A percentile compares a stretch with the other conserved stretches of the same genome.
These are phyloP conservation scores for Oncorhynchus keta DNA, from an alignment of 2,113 vertebrate genomes.

Conservation along the genomic window DNA sequence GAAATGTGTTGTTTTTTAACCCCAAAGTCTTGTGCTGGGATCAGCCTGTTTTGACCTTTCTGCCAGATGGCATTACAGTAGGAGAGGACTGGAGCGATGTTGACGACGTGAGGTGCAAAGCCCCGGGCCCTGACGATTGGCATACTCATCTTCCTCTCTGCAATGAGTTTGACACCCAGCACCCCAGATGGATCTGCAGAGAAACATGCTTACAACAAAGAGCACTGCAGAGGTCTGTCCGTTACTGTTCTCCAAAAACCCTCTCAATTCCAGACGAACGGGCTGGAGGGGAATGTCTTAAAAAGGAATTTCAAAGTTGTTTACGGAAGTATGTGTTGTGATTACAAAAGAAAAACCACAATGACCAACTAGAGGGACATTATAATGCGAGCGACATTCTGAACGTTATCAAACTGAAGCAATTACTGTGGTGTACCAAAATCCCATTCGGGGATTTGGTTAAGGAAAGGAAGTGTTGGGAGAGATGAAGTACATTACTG, in stretches of 20 bases:
- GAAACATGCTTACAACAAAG: conserved; percentile 19
- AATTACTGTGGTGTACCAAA: background rate
- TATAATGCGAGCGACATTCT: background rate
- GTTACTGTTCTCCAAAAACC: background rate
- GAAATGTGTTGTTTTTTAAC: conserved; percentile 23
- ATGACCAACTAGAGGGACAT: background rate
- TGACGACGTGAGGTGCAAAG: conserved; percentile 27
- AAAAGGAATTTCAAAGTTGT: background rate
- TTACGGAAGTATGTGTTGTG: background rate
- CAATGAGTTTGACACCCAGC: conserved; percentile 28
- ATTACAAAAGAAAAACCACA: background rate
- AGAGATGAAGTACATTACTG: background rate
- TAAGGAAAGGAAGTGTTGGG: background rate
- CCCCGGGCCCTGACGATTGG: conserved; percentile 26
- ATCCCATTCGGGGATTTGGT: no score
- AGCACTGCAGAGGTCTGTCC: background rate
- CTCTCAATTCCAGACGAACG: background rate
- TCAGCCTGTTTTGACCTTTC: conserved; percentile 55
- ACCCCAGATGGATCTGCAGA: conserved; percentile 22
- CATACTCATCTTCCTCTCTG: conserved; percentile 27
- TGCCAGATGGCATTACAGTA: conserved; percentile 56
- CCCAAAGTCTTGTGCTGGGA: conserved; percentile 36
- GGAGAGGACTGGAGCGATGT: conserved; percentile 26
- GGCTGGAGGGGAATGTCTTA: background rate
- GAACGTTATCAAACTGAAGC: background rate